Conservation (phyloP, 2,888 invertebrate genomes). For the Selenia dentaria region DNA sequence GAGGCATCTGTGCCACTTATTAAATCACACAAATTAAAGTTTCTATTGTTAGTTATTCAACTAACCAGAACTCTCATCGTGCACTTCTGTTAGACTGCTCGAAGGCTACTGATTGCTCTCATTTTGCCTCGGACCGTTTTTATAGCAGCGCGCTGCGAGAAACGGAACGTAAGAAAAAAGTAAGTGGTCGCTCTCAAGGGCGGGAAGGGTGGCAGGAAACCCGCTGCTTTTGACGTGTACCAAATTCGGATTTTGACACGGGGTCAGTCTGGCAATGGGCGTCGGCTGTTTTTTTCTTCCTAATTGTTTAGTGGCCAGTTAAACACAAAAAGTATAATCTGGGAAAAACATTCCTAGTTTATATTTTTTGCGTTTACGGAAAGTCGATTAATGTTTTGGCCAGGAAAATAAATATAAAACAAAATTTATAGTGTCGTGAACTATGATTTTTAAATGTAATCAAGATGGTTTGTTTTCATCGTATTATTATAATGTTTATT, state of each 20-base stretch:
- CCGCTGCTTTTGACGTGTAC: constrained; percentile 51
- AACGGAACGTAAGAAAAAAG: constrained; percentile 76
- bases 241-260: constrained; percentile 31
- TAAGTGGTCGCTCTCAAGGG: constrained; percentile 77
- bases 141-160: constrained; percentile 68
- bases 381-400: too few relatives aligned
- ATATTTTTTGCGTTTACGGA: too few relatives aligned
- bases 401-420: too few relatives aligned
- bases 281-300: constrained; percentile 12
- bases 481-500: too few relatives aligned
- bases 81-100: constrained; percentile 83
- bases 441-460: too few relatives aligned
- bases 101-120: constrained; percentile 81
- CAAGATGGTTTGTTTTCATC: too few relatives aligned
- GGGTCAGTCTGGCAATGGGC: constrained; percentile 16
- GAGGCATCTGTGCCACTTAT: constrained; percentile 27
- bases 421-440: too few relatives aligned
- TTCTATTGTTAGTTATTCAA: constrained; percentile 38
- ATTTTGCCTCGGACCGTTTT: constrained; percentile 67
- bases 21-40: constrained; percentile 26
- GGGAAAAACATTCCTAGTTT: too few relatives aligned
- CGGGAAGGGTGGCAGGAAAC: constrained; percentile 80
- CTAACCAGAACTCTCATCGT: constrained; percentile 83
- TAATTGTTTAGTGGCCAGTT: constrained; percentile 9
- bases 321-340: too few relatives aligned